Base-by-base conservation (phyloP, 2,797 vertebrate species). In the Peromyscus attwateri region DNA sequence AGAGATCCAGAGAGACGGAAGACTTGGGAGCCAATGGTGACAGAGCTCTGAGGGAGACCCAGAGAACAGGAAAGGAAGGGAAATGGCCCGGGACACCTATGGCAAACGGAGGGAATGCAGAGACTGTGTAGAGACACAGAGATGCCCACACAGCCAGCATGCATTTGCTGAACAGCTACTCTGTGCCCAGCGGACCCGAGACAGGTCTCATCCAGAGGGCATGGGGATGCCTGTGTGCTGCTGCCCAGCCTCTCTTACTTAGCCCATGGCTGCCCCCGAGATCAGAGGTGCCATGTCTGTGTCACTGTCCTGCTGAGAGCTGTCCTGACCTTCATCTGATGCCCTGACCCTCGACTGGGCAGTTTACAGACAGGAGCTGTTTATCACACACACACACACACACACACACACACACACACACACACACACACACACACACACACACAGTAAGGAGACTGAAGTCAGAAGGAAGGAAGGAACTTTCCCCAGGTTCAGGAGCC, bases 31-130 rank as follows among this genome's bases (percentile, higher is more conserved):
- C 62, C 46, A 27, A 66, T 60, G 27, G 31, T 31, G 19, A 25
- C 0, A 25, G 46, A 12, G 40, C 31, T 11, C 0, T 1, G 0
- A 25, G 82, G 49, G n/a, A 11, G 79, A 37, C 16, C 0, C 40
- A 0, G 71, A 6, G 52, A 64, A 43, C 46, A 34, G 79, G 62
- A 49, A n/a, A 62, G 31, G 29, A 52, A 1, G 19, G 37, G 60
- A 29, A 34, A 31, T 4, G 2, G 66, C 40, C 75, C 17, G 27
- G 52, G 34, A 10, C 17, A 23, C 43, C 23, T 25, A 73, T 14
- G 68, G 55, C 25, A 10, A 5, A 13, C 21, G 4, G 43, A 83
- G n/a, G 10, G 27, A 14, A 46, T 1, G 27, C 37, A 31, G 83
- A n/a, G 40, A 14, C 9, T 10, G 37, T 19, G n/a, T 4, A 6